phyloP scores from a whole-genome alignment of 2,797 vertebrate genomes.

The Acanthornis magna region DNA sequence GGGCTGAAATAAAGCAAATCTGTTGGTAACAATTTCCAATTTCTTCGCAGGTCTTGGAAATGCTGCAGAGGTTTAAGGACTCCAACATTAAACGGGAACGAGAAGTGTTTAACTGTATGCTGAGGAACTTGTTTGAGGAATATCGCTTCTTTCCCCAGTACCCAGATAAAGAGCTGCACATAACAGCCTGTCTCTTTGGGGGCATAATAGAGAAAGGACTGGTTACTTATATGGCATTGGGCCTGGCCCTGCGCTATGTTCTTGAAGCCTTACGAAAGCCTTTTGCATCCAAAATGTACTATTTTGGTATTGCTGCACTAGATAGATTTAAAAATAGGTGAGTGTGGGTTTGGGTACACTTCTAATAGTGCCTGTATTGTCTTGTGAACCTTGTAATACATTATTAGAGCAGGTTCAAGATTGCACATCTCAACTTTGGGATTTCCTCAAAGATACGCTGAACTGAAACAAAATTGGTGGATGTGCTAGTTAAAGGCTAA shows the following conservation, averaged over 20 bases:
- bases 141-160: slow-evolving; percentile 99
- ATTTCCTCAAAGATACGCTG: neutral
- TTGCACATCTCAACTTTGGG: neutral
- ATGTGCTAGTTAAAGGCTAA: neutral
- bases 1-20: neutral
- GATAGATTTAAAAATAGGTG: slow-evolving; percentile 99
- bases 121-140: slow-evolving; percentile 98
- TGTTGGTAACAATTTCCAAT: slow-evolving; percentile 2
- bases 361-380: neutral
- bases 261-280: slow-evolving; percentile 99
- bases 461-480: neutral
- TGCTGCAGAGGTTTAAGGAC: slow-evolving; percentile 99
- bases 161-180: slow-evolving; percentile 99
- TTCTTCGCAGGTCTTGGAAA: slow-evolving; percentile 90
- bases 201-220: slow-evolving; percentile 99
- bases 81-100: slow-evolving; percentile 96
- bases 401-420: no score
- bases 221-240: slow-evolving; percentile 99
- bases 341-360: neutral
- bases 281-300: slow-evolving; percentile 99
- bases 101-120: slow-evolving; percentile 99
- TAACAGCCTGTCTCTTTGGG: slow-evolving; percentile 97
- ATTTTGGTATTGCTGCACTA: slow-evolving; percentile 98
- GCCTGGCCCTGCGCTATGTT: slow-evolving; percentile 95
- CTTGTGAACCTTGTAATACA: neutral